Conservation (phyloP, 2,113 vertebrate species). For the Gambusia holbrooki region DNA sequence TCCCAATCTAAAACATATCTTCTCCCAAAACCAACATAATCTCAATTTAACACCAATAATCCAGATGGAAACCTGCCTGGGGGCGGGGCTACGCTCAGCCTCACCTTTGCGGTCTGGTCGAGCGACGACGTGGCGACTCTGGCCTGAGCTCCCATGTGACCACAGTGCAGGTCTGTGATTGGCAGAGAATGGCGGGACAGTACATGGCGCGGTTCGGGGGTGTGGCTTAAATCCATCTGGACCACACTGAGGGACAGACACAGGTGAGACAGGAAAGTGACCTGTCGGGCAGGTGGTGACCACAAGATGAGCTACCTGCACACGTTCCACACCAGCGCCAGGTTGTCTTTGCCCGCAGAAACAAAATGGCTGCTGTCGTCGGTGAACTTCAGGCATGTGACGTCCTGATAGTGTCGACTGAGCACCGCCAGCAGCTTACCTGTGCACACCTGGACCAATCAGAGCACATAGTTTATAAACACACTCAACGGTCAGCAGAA, state of each 20-base stretch:
- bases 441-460: constrained; percentile 84
- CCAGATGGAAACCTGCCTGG: neutral
- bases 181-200: constrained; percentile 93
- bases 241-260: constrained; percentile 81
- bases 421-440: constrained; percentile 91
- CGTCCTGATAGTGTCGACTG: constrained; percentile 93
- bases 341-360: constrained; percentile 92
- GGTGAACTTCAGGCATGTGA: constrained; percentile 91
- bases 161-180: constrained; percentile 94
- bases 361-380: constrained; percentile 95
- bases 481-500: neutral
- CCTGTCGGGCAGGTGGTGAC: neutral
- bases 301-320: constrained; percentile 80
- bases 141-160: constrained; percentile 89
- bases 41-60: neutral
- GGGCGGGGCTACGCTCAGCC: neutral
- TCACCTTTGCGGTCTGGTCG: constrained; percentile 95
- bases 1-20: too few species aligned
- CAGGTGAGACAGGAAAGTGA: too few species aligned
- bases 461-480: neutral
- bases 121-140: constrained; percentile 89
- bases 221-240: constrained; percentile 85
- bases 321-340: constrained; percentile 91
- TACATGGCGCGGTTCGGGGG: constrained; percentile 87
- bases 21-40: neutral